Conservation (phyloP, 2,113 vertebrate genomes). For the Dicrurus megarhynchus region DNA sequence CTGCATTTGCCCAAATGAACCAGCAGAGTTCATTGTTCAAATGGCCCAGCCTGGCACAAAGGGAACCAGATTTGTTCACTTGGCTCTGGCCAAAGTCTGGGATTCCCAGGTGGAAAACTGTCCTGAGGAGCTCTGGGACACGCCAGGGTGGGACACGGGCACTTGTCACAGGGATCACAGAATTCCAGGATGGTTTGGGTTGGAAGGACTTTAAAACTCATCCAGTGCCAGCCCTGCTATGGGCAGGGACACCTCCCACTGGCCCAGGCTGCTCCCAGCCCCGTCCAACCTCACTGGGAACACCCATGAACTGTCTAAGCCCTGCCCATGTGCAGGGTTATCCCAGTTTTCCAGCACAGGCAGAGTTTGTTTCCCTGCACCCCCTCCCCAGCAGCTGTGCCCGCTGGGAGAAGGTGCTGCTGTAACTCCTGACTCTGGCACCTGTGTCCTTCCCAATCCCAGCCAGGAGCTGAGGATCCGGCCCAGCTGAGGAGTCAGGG, state of each 20-base stretch:
- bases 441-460: not conserved
- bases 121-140: not conserved
- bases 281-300: not conserved
- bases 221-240: not conserved
- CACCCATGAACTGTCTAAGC: not conserved
- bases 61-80: not conserved
- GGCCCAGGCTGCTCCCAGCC: not conserved
- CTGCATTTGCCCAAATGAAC: not conserved
- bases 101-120: not conserved
- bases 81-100: not conserved
- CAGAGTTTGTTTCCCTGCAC: not conserved
- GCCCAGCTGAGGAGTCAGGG: no score
- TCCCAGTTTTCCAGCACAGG: not conserved
- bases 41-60: not conserved
- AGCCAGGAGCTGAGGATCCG: not conserved
- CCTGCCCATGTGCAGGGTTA: not conserved
- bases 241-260: not conserved
- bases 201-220: not conserved
- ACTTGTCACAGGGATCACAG: not conserved
- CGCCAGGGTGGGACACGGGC: fast-evolving
- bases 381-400: not conserved
- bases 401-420: not conserved
- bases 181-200: not conserved
- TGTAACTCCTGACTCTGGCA: not conserved
- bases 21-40: not conserved